Conservation (phyloP, 2,888 invertebrate genomes). For the Meghimatium bilineatum region DNA sequence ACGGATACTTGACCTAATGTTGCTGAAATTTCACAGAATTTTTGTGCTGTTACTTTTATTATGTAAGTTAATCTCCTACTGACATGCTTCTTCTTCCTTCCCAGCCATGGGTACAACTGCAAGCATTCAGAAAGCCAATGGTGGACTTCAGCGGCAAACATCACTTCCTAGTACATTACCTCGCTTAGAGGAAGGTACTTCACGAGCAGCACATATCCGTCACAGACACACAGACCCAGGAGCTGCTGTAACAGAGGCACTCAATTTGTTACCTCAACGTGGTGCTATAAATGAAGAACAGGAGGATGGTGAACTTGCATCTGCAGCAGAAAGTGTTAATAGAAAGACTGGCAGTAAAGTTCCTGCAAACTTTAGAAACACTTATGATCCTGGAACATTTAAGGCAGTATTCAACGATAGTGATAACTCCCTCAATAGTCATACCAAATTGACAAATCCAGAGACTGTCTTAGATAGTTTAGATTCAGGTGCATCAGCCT, state of each 20-base stretch:
- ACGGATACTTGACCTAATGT: no score
- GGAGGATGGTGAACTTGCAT: background rate
- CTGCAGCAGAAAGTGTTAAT: background rate
- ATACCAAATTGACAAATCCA: background rate
- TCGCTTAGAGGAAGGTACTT: constrained; percentile 11
- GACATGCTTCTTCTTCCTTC: background rate
- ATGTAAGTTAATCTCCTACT: background rate
- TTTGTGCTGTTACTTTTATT: no score
- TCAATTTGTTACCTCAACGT: constrained; percentile 2
- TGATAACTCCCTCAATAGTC: constrained; percentile 51
- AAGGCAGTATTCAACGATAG: constrained; percentile 21
- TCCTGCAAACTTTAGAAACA: background rate
- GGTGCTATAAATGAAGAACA: constrained; percentile 34
- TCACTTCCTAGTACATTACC: constrained; percentile 55
- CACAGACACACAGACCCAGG: constrained; percentile 60
- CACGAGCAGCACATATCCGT: constrained; percentile 46
- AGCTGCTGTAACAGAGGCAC: constrained; percentile 38
- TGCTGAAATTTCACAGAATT: no score
- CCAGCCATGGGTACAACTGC: constrained; percentile 6
- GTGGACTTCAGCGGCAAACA: constrained; percentile 52
- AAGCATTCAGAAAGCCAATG: constrained; percentile 1
- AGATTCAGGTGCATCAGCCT: constrained; percentile 55
- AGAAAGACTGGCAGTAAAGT: background rate
- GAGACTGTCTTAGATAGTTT: constrained; percentile 52
- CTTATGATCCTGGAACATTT: constrained; percentile 16